phyloP scores from a whole-genome alignment of 2,888 invertebrate species.

The Agrochola lychnidis region DNA sequence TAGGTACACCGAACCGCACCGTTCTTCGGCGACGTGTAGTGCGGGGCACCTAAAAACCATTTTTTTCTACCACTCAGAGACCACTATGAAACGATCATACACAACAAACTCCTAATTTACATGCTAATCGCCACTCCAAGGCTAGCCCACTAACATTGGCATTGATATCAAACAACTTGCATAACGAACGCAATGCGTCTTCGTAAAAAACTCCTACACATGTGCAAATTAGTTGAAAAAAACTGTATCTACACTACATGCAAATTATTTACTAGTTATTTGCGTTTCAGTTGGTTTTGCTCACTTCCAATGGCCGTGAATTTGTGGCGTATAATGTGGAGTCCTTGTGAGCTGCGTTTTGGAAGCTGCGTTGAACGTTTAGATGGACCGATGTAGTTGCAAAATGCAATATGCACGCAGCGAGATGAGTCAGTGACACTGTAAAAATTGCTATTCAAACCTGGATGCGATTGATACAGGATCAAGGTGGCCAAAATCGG shows the following conservation, averaged over 20 bases:
- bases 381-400: no score
- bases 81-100: background rate
- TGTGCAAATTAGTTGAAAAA: constrained; percentile 46
- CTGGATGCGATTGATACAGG: no score
- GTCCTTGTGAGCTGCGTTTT: background rate
- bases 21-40: no score
- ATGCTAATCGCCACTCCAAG: constrained; percentile 35
- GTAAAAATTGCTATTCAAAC: no score
- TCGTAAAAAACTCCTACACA: constrained; percentile 37
- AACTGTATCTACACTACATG: constrained; percentile 47
- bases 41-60: no score
- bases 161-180: constrained; percentile 36
- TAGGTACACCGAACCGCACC: no score
- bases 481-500: no score
- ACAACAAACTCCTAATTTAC: constrained; percentile 14
- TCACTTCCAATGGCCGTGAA: constrained; percentile 32
- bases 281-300: constrained; percentile 12
- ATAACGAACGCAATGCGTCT: constrained; percentile 48
- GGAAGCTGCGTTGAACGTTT: no score
- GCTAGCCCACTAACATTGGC: constrained; percentile 47
- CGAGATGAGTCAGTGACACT: no score
- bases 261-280: constrained; percentile 43
- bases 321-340: constrained; percentile 11
- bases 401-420: no score
- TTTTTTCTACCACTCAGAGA: background rate